Percentiles rank a stretch among this genome's conserved stretches.
phyloP scores from a whole-genome alignment of 2,113 vertebrate species.

The Bujurquina vittata region DNA sequence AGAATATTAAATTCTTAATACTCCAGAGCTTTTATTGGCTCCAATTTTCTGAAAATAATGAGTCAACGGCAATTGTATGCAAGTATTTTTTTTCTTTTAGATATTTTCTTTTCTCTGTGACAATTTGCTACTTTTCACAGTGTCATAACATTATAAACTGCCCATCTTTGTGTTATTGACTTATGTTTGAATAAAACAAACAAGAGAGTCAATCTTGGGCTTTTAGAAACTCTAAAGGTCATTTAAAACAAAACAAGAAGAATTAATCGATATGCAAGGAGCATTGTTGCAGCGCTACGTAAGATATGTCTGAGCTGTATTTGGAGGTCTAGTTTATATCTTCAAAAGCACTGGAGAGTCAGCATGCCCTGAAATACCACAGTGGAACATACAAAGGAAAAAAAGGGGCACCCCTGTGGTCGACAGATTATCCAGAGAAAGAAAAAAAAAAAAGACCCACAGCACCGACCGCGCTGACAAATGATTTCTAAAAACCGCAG shows the following conservation, averaged over 20 bases:
- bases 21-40: background rate
- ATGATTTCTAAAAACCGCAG: conserved; percentile 18
- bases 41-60: background rate
- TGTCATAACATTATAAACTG: rapidly evolving
- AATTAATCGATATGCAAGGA: background rate
- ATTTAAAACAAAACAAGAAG: background rate
- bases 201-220: background rate
- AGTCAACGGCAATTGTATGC: background rate
- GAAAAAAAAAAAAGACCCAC: background rate
- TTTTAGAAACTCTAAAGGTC: background rate
- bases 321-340: background rate
- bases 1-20: background rate
- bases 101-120: background rate
- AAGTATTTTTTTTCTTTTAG: background rate
- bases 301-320: background rate
- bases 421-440: background rate
- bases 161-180: background rate
- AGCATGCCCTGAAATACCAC: background rate
- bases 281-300: background rate
- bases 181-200: background rate
- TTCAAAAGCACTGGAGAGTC: background rate
- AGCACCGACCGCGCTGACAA: background rate
- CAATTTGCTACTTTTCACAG: background rate
- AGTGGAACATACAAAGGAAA: background rate
- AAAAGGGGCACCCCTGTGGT: background rate